These are phyloP conservation scores for Rhabdophis nuchalis DNA, from an alignment of 2,797 vertebrate species.

Conservation along the genomic window DNA sequence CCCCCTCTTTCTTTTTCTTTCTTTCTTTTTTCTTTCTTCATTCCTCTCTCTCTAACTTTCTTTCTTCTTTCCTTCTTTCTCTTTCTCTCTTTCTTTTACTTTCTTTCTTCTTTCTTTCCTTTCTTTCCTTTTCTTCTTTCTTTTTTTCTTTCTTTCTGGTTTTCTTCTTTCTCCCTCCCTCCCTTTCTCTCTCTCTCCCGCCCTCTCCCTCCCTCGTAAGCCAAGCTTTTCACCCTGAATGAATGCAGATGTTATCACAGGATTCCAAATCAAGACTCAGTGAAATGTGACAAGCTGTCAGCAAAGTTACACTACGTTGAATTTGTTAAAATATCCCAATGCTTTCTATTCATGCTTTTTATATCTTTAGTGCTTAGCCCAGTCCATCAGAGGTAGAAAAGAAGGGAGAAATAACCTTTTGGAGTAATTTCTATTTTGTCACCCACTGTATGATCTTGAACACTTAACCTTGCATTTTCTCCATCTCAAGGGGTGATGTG, in stretches of 20 bases:
- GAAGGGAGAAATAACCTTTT: slow-evolving; percentile 8
- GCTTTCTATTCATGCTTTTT: slow-evolving; percentile 66
- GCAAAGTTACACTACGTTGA: slow-evolving; percentile 78
- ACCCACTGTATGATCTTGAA: slow-evolving; percentile 39
- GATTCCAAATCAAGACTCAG: slow-evolving; percentile 82
- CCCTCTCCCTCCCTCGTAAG: slow-evolving; percentile 67
- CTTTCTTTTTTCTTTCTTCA: slow-evolving; percentile 1
- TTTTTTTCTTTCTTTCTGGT: neutral
- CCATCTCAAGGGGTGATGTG: slow-evolving; percentile 31
- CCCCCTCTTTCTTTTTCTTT: slow-evolving; percentile 55
- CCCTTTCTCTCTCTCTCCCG: neutral
- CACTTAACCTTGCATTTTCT: slow-evolving; percentile 38
- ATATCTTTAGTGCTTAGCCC: slow-evolving; percentile 49
- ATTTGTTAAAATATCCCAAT: slow-evolving; percentile 77
- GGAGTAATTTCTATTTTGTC: slow-evolving; percentile 25
- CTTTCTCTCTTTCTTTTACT: slow-evolving; percentile 8
- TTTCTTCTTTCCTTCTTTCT: slow-evolving; percentile 46
- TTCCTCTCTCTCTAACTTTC: slow-evolving; percentile 26
- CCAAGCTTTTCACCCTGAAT: slow-evolving; percentile 89
- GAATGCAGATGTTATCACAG: slow-evolving; percentile 94
- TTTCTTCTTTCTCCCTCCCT: slow-evolving; percentile 58
- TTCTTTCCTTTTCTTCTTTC: slow-evolving; percentile 35
- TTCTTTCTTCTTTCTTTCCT: slow-evolving; percentile 38
- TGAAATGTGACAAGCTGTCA: slow-evolving; percentile 84
- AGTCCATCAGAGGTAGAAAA: slow-evolving; percentile 25